Evolutionary conservation across 64 coral and sea anemone species (phyloP).

Genomic region (Pocillopora verrucosa): DNA sequence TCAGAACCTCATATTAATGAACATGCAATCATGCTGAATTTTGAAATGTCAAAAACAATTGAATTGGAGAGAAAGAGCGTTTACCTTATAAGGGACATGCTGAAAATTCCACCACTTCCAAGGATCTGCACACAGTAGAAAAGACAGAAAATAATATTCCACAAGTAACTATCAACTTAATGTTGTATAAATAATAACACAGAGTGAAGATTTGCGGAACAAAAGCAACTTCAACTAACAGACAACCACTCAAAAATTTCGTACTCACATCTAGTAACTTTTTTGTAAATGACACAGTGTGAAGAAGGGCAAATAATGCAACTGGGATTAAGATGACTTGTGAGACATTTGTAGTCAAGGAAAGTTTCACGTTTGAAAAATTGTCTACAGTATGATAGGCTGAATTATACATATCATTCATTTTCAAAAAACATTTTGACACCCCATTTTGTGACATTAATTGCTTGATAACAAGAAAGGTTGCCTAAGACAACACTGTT

Average conservation of each 20-base stretch:
- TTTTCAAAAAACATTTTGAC: too few species aligned
- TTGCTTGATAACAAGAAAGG: too few species aligned
- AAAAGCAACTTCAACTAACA: background rate
- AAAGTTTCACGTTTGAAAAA: background rate
- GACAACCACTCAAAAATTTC: background rate
- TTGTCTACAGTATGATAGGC: too few species aligned
- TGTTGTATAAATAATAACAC: background rate
- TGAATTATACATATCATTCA: too few species aligned
- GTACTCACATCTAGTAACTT: slow-evolving; percentile 92
- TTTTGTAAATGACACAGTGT: slow-evolving; percentile 90
- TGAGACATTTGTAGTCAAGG: slow-evolving; percentile 7
- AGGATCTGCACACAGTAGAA: slow-evolving; percentile 62
- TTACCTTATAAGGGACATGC: slow-evolving; percentile 87
- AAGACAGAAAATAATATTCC: slow-evolving; percentile 11
- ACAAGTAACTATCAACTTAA: background rate
- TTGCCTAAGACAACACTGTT: too few species aligned
- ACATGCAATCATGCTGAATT: too few species aligned
- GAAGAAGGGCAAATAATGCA: slow-evolving; percentile 87
- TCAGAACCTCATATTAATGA: too few species aligned
- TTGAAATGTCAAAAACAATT: too few species aligned
- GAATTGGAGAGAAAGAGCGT: too few species aligned
- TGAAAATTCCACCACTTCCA: slow-evolving; percentile 84
- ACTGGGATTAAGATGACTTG: slow-evolving; percentile 89
- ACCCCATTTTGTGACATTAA: too few species aligned
- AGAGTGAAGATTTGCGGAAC: background rate